A percentile compares a stretch with the other conserved stretches of the same genome.
These are phyloP conservation scores for Darevskia nairensis DNA, from an alignment of 2,797 vertebrate genomes.

Conservation along the genomic window DNA sequence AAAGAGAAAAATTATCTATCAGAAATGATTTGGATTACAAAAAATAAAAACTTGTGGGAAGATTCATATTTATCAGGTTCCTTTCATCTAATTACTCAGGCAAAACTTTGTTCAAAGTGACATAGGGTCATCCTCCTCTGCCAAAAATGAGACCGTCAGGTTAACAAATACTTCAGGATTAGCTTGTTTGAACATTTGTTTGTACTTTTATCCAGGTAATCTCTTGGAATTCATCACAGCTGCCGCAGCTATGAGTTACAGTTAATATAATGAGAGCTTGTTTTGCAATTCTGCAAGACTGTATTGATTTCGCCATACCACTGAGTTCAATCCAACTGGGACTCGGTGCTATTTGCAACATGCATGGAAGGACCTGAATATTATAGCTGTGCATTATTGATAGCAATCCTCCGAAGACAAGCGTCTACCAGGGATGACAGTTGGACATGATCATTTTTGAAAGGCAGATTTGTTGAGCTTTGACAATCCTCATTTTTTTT, in stretches of 20 bases:
- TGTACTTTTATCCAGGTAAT: slow-evolving; percentile 28
- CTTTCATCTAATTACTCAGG: background rate
- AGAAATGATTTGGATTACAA: background rate
- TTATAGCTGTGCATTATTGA: slow-evolving; percentile 51
- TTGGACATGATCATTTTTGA: slow-evolving; percentile 53
- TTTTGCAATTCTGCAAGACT: slow-evolving; percentile 43
- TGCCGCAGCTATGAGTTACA: slow-evolving; percentile 11
- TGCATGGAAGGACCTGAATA: slow-evolving; percentile 24
- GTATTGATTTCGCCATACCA: slow-evolving; percentile 39
- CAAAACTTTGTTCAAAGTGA: background rate
- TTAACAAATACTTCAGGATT: slow-evolving; percentile 20
- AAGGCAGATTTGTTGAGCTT: slow-evolving; percentile 61
- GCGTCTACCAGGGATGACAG: slow-evolving; percentile 48
- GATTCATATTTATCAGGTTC: background rate
- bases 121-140: background rate
- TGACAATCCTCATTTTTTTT: slow-evolving; percentile 49
- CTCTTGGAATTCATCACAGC: background rate
- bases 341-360: slow-evolving; percentile 36
- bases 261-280: slow-evolving; percentile 41
- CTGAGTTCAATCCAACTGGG: slow-evolving; percentile 29
- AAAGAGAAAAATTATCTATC: too few relatives aligned
- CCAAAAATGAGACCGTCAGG: slow-evolving; percentile 3
- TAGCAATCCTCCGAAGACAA: slow-evolving; percentile 48
- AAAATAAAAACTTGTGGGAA: background rate
- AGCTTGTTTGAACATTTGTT: background rate